Evolutionary conservation across 2,113 vertebrate species (phyloP), one percentile per base, ranked within the genome.

Genomic region (Nibea coibor): DNA sequence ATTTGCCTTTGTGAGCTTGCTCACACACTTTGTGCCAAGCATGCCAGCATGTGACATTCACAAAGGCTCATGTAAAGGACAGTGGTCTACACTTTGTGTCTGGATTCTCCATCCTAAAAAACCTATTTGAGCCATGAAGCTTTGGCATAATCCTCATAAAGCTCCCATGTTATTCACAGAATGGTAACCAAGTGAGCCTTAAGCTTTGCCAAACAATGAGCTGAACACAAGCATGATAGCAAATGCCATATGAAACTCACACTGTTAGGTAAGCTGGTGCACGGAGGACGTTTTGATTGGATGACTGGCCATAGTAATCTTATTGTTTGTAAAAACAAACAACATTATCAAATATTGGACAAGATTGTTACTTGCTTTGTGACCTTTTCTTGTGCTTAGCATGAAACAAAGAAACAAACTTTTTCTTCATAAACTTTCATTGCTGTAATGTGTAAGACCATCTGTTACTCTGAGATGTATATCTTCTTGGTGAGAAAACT

Each of bases 21-120:
- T 87, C 74, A 10, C 64, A 76, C 63, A 79, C 56, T 72, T 66
- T 67, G 78, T 89, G 92, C 92, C 91, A 93, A 88, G 71, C 20
- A 50, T 39, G 75, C 86, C 90, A 89, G 89, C 88, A 83, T 92
- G 91, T 92, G 91, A 93, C 91, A 93, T 94, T 93, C 90, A 88
- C 81, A 80, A 68, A 75, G 75, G 70, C 82, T 80, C 48, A 19
- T 31, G 74, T 35, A 89, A 92, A 92, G 89, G 91, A 92, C 89
- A 91, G 86, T 57, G 71, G 84, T 76, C 82, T 51, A 54, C 57
- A 47, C 62, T 57, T 78, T 81, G 70, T 81, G 78, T 72, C 75
- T 80, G 64, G 66, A 87, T 82, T 83, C 89, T 87, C 77, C 67
- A 78, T 87, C 73, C 85, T 89, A 56, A 89, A 91, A 91, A 91